These are phyloP conservation scores for Cynodonichthys magdalenae DNA, from an alignment of 2,797 vertebrate genomes.

Conservation along the genomic window DNA sequence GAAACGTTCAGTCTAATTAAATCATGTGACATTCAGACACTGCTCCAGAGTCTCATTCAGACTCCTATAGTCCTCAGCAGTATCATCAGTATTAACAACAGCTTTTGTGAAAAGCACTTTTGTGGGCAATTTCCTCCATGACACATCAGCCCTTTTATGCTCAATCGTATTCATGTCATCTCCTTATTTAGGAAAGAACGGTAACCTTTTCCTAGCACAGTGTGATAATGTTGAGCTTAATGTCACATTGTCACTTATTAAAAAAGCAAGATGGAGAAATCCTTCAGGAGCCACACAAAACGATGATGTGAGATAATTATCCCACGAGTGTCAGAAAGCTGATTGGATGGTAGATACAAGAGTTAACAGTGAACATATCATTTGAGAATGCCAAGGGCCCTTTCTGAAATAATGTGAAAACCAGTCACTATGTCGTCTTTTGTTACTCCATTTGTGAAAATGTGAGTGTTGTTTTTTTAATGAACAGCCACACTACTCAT, in stretches of 20 bases:
- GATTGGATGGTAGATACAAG: conserved; percentile 36
- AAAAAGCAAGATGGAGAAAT: conserved; percentile 34
- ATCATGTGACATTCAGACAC: conserved; percentile 23
- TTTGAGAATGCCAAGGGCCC: conserved; percentile 28
- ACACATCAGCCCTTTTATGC: conserved; percentile 40
- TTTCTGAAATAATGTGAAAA: conserved; percentile 20
- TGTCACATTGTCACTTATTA: conserved; percentile 43
- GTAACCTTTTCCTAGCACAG: conserved; percentile 57
- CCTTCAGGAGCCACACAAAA: conserved; percentile 49
- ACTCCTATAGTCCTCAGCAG: conserved; percentile 49
- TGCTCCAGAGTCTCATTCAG: conserved; percentile 65
- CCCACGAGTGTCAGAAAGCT: conserved; percentile 55
- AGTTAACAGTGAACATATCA: conserved; percentile 40
- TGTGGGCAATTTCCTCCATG: conserved; percentile 57
- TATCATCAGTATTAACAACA: conserved; percentile 25
- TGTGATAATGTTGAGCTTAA: conserved; percentile 69
- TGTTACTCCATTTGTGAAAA: background rate
- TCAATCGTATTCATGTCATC: conserved; percentile 43
- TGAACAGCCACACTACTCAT: background rate
- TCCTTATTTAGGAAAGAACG: conserved; percentile 71
- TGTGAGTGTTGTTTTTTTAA: background rate
- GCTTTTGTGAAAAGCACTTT: conserved; percentile 49
- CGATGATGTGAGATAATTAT: conserved; percentile 61
- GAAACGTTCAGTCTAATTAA: conserved; percentile 1
- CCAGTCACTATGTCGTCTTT: background rate